Percentiles rank a stretch among this genome's conserved stretches.
Conservation (phyloP, 2,888 invertebrate species). For the Epirrita christyi region DNA sequence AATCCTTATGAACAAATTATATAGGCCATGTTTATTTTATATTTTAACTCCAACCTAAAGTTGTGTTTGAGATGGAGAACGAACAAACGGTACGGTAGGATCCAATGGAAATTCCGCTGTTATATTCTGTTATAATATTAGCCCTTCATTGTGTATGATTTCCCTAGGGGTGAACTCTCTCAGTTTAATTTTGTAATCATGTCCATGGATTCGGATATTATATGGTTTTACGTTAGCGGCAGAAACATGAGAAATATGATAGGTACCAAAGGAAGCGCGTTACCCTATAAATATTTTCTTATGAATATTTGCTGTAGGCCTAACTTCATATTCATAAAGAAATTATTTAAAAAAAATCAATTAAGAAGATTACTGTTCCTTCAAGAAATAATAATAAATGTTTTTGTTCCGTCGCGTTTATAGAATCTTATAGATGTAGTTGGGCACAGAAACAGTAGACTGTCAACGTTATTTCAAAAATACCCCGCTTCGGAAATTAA, state of each 20-base stretch:
- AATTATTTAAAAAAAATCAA: too few relatives aligned
- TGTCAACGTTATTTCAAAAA: slow-evolving; percentile 32
- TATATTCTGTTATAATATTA: slow-evolving; percentile 1
- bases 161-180: slow-evolving; percentile 24
- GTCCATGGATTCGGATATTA: slow-evolving; percentile 16
- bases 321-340: too few relatives aligned
- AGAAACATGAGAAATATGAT: slow-evolving; percentile 4
- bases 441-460: background rate
- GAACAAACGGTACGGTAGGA: slow-evolving; percentile 16
- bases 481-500: slow-evolving; percentile 46
- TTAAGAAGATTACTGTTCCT: too few relatives aligned
- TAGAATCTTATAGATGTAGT: too few relatives aligned
- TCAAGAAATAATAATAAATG: too few relatives aligned
- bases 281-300: background rate
- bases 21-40: slow-evolving; percentile 26
- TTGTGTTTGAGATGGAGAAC: slow-evolving; percentile 14
- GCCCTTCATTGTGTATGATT: slow-evolving; percentile 31
- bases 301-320: too few relatives aligned
- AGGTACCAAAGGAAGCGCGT: background rate
- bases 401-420: too few relatives aligned
- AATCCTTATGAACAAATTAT: slow-evolving; percentile 28
- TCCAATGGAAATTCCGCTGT: slow-evolving; percentile 14
- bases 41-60: slow-evolving; percentile 21
- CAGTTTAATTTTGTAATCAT: slow-evolving; percentile 28
- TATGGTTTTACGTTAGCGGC: slow-evolving; percentile 2